Percentiles rank a stretch among this genome's conserved stretches.
phyloP scores from a whole-genome alignment of 2,888 invertebrate species.

The Agrochola litura region DNA sequence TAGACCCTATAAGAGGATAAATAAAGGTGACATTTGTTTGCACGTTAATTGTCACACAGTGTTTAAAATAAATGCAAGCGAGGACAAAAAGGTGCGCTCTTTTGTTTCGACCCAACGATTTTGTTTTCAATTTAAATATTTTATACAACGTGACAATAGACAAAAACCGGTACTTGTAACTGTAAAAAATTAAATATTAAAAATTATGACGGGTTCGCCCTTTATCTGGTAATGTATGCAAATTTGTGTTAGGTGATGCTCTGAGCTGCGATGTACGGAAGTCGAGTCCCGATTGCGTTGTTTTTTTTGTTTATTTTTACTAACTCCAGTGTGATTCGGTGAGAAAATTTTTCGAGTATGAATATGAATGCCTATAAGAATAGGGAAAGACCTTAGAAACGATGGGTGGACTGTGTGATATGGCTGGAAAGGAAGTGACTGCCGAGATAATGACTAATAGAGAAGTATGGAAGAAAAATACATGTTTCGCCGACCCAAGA shows the following conservation, averaged over 20 bases:
- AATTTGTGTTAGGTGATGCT: slow-evolving; percentile 79
- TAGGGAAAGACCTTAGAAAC: neutral
- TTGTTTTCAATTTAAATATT: slow-evolving; percentile 89
- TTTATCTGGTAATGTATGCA: slow-evolving; percentile 85
- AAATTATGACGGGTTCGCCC: slow-evolving; percentile 87
- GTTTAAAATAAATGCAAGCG: slow-evolving; percentile 69
- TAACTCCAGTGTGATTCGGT: neutral
- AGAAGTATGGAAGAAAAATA: neutral
- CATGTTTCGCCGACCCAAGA: neutral
- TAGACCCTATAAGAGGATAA: rapidly evolving
- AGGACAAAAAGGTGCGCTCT: slow-evolving; percentile 83
- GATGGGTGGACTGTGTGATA: neutral
- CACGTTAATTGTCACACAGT: slow-evolving; percentile 62
- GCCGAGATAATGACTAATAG: neutral
- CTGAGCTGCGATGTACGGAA: slow-evolving; percentile 68
- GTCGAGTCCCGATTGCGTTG: slow-evolving; percentile 70
- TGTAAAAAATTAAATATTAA: slow-evolving; percentile 89
- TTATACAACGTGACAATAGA: slow-evolving; percentile 88
- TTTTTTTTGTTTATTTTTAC: slow-evolving; percentile 50
- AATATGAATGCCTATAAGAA: neutral
- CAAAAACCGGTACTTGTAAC: slow-evolving; percentile 89
- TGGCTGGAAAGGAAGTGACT: neutral
- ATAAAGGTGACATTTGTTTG: slow-evolving; percentile 59
- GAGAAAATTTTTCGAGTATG: neutral
- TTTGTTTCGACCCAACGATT: slow-evolving; percentile 88